phyloP scores from a whole-genome alignment of 2,113 vertebrate species.

The Butorides virescens region DNA sequence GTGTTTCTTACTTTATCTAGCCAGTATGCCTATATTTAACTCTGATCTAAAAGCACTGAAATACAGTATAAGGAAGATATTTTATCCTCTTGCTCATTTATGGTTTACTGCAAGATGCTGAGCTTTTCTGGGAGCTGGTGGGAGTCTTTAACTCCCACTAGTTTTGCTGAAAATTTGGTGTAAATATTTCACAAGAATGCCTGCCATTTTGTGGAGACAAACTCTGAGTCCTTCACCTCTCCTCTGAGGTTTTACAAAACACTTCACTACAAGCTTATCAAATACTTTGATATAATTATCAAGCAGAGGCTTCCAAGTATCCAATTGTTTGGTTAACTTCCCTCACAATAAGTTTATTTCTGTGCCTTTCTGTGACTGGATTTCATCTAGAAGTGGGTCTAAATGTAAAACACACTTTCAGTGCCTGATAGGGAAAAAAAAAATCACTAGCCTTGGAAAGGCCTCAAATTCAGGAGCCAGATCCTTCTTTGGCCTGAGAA shows the following conservation, averaged over 20 bases:
- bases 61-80: not conserved
- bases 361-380: not conserved
- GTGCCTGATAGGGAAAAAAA: not conserved
- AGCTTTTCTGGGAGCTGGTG: constrained; percentile 12
- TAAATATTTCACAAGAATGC: constrained; percentile 5
- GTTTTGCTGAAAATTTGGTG: not conserved
- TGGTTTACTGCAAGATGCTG: constrained; percentile 14
- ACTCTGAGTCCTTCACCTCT: not conserved
- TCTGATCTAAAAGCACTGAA: not conserved
- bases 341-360: not conserved
- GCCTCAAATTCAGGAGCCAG: not conserved
- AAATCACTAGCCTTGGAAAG: not conserved
- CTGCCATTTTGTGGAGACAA: not conserved
- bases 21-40: constrained; percentile 29
- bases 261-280: not conserved
- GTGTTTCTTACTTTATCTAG: not conserved
- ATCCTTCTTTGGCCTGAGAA: not conserved
- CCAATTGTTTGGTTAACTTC: not conserved
- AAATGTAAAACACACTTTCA: not conserved
- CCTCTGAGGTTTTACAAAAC: not conserved
- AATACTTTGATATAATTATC: not conserved
- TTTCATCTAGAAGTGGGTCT: not conserved
- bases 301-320: not conserved
- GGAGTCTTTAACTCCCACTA: constrained; percentile 1
- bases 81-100: constrained; percentile 55